A percentile compares a stretch with the other conserved stretches of the same genome.
Evolutionary conservation across 2,797 vertebrate genomes (phyloP).

Genomic region (Cephalopachus bancanus): DNA sequence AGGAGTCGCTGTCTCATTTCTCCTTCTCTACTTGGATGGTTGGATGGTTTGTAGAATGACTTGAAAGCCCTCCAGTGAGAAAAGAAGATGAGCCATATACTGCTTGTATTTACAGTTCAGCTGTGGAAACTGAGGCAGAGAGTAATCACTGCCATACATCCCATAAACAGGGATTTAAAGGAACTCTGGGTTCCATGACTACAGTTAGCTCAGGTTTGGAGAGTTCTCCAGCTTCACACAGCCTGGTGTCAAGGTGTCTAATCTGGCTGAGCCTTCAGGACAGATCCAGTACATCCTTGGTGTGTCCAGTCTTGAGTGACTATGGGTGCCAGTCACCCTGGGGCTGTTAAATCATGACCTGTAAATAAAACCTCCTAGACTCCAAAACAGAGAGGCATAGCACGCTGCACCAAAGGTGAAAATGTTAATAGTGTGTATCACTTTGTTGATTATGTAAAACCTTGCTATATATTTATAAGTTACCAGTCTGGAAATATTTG

Average conservation of each 20-base stretch:
- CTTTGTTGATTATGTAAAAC: not conserved
- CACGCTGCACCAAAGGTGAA: not conserved
- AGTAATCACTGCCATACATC: fast-evolving
- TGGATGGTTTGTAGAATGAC: not conserved
- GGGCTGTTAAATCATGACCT: not conserved
- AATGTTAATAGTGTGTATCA: not conserved
- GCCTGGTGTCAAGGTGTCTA: fast-evolving
- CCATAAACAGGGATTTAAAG: not conserved
- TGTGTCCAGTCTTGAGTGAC: fast-evolving
- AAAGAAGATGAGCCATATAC: not conserved
- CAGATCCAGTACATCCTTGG: fast-evolving
- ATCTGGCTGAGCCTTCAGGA: too few relatives aligned
- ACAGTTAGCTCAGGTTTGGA: not conserved
- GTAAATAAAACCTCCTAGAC: not conserved
- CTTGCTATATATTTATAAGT: not conserved
- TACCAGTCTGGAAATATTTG: not conserved
- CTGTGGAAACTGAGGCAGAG: not conserved
- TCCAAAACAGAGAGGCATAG: not conserved
- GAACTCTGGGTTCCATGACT: too few relatives aligned
- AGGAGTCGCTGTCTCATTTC: not conserved
- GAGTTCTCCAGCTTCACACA: not conserved
- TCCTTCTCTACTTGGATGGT: not conserved
- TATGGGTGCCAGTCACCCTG: too few relatives aligned
- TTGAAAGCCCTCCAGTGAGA: not conserved
- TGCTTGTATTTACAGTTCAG: not conserved